Base-by-base conservation (phyloP, 1,140 invertebrate species). In the Pachypsylla venusta region DNA sequence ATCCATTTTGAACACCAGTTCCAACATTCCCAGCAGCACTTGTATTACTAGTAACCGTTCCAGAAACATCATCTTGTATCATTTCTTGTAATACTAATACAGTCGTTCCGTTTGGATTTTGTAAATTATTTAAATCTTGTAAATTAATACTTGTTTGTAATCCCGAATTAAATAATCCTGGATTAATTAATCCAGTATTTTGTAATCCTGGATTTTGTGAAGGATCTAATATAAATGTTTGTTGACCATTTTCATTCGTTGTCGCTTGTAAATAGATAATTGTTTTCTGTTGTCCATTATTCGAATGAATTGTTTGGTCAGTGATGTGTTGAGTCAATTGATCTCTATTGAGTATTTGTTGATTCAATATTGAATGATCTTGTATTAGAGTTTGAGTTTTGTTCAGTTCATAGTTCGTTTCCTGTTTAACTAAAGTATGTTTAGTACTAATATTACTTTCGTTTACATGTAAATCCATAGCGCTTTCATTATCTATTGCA, bases 1-100 rank as follows among this genome's bases (percentile, higher is more conserved):
- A 7, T 10, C 3, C n/a, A 48, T n/a, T 19, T n/a, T 3, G 5
- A 5, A n/a, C 16, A 5, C 16, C 22, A 3, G 5, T 19, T 4
- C 42, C 42, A n/a, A 48, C 42, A 5, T 10, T 22, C 16, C 42
- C 42, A 10, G 30, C 16, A n/a, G 22, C 42, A 48, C n/a, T 22
- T 22, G 7, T 19, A 4, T 48, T 22, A 48, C 42, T 48, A 22
- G 4, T 10, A n/a, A 3, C 42, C n/a, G n/a, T 22, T 19, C 5
- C n/a, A 4, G 7, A n/a, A 48, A 4, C 7, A 19, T 48, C 42
- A 4, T 22, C 42, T 4, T n/a, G 22, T 19, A 22, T n/a, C 42
- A 48, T 48, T 22, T 48, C 42, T n/a, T 48, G 42, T 19, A 48
- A 22, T 22, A 48, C 42, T 22, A 48, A n/a, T n/a, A 48, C 42